phyloP scores from a whole-genome alignment of 2,797 vertebrate species.

The Macroramphosus scolopax region DNA sequence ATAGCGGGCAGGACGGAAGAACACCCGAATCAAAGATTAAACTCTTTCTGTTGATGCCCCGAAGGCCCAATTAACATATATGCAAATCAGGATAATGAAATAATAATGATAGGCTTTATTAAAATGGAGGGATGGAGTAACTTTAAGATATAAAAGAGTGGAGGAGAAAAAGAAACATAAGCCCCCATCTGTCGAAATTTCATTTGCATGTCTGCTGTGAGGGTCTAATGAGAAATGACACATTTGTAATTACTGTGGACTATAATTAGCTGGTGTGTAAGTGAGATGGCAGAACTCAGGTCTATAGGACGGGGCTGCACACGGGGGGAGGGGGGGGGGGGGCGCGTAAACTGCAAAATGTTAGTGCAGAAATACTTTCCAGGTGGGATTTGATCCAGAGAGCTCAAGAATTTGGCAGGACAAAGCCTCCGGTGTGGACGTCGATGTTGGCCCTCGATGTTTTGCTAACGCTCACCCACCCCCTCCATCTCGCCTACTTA shows the following conservation, averaged over 20 bases:
- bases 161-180: constrained; percentile 26
- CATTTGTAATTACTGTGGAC: constrained; percentile 73
- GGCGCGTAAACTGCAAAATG: background rate
- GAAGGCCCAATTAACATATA: constrained; percentile 47
- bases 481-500: constrained; percentile 62
- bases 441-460: constrained; percentile 30
- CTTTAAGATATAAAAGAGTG: constrained; percentile 36
- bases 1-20: constrained; percentile 1
- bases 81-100: constrained; percentile 48
- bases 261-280: constrained; percentile 70
- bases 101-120: constrained; percentile 46
- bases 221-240: constrained; percentile 73
- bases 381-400: background rate
- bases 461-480: constrained; percentile 48
- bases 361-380: background rate
- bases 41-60: constrained; percentile 24
- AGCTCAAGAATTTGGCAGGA: constrained; percentile 34
- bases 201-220: constrained; percentile 60
- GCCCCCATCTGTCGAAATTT: constrained; percentile 39
- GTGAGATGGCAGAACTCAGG: constrained; percentile 56
- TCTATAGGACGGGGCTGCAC: constrained; percentile 35
- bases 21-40: constrained; percentile 38
- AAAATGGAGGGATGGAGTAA: constrained; percentile 32
- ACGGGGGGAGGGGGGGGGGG: constrained; percentile 1
- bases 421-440: constrained; percentile 39